Evolutionary conservation across 1,140 invertebrate genomes (phyloP), one percentile per base, ranked within the genome.

Genomic region (Melitaea cinxia): DNA sequence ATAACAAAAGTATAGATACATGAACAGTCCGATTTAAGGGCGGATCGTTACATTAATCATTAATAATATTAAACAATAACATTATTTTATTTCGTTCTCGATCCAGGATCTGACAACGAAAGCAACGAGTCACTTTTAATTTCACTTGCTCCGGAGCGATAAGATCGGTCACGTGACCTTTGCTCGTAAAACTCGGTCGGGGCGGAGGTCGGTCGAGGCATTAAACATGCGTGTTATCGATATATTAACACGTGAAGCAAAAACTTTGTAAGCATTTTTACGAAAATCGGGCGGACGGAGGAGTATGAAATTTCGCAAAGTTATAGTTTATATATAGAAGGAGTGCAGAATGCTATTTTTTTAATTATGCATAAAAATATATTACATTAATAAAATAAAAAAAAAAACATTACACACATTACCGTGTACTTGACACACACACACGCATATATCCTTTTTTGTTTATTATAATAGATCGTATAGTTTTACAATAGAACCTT

Each of bases 101-200:
- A 30, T 52, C 21, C 23, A n/a, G 50, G 52, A 47, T 21, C 42
- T 23, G 42, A 47, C 42, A 23, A 47, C 12, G 53, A 74, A 80
- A 85, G 65, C 71, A 73, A 73, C 83, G 80, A 83, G 76, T 88
- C 82, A 84, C 72, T 76, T 79, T 79, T 72, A 71, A 77, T 80
- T 82, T 79, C 78, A 77, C 79, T 83, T 76, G 83, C 80, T 80
- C 82, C 19, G 4, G 1, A n/a, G 3, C 21, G 42, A 47, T 47
- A 47, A 23, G 7, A 47, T 47, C 42, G 42, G 42, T 10, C 70
- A 75, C 70, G 66, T 83, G 85, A 88, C 83, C 83, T 88, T 86
- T 88, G 73, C 59, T 73, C 71, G 74, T 79, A 75, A 80, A 81
- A 78, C 75, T 72, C 73, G 73, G 65, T 63, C 79, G 72, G 73